These are phyloP conservation scores for Lysiphlebus fabarum DNA, from an alignment of 1,140 invertebrate species.

Conservation along the genomic window DNA sequence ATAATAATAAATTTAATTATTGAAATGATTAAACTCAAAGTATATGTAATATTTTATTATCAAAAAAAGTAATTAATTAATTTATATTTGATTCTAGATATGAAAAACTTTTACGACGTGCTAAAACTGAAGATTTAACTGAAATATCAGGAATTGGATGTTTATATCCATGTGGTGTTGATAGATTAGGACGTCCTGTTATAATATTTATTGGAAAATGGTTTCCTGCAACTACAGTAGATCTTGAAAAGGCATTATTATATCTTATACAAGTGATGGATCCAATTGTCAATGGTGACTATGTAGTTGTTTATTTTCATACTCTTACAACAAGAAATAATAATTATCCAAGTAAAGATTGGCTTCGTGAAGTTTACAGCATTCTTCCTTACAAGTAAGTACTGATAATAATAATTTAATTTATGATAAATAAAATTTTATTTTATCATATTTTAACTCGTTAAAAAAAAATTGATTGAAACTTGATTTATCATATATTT, in stretches of 20 bases:
- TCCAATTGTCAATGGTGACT: conserved; percentile 95
- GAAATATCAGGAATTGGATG: conserved; percentile 90
- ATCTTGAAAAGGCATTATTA: conserved; percentile 88
- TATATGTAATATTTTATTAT: no score
- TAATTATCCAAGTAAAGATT: conserved; percentile 92
- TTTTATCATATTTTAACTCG: no score
- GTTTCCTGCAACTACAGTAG: conserved; percentile 84
- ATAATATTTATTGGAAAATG: conserved; percentile 92
- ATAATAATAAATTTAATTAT: no score
- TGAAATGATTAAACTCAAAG: no score
- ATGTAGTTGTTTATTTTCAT: conserved; percentile 98
- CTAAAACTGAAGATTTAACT: conserved; percentile 83
- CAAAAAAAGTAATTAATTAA: no score
- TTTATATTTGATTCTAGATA: conserved; percentile 63
- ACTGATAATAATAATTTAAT: no score
- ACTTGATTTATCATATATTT: no score
- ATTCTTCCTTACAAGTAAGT: conserved; percentile 94
- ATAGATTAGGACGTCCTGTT: conserved; percentile 84
- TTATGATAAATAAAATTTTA: no score
- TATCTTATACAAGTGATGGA: conserved; percentile 92
- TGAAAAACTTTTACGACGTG: conserved; percentile 80
- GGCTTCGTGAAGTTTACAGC: conserved; percentile 95
- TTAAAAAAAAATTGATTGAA: no score
- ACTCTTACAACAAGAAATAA: conserved; percentile 79
- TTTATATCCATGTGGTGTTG: conserved; percentile 87